Conservation (phyloP, 2,113 vertebrate species). For the Peromyscus polionotus region DNA sequence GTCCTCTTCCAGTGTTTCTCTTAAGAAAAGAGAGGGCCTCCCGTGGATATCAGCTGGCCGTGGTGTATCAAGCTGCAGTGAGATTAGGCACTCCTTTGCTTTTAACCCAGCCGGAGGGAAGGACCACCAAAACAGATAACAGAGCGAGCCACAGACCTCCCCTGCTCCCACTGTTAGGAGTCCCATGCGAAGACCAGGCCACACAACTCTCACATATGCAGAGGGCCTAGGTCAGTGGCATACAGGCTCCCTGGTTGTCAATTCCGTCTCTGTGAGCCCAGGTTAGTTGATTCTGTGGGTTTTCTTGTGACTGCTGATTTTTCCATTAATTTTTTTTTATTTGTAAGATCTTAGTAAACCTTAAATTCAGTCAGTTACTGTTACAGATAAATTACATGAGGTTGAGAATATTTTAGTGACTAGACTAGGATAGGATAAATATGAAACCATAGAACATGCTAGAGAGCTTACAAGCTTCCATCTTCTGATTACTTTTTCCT, state of each 20-base stretch:
- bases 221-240: not conserved
- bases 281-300: not conserved
- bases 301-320: not conserved
- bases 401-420: not conserved
- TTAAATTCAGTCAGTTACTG: not conserved
- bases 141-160: no score
- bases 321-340: not conserved
- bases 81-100: not conserved
- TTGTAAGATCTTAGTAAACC: slow-evolving; percentile 30
- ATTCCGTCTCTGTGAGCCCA: not conserved
- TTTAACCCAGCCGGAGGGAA: not conserved
- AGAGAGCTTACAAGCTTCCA: not conserved
- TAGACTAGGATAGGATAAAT: not conserved
- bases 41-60: not conserved
- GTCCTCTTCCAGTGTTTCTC: not conserved
- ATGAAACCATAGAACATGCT: slow-evolving; percentile 44
- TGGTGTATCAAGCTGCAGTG: not conserved
- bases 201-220: not conserved
- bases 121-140: no score
- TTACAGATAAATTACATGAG: not conserved
- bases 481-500: slow-evolving; percentile 39
- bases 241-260: not conserved
- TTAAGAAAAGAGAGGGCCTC: not conserved
- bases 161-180: not conserved
- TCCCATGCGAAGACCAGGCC: not conserved